phyloP scores from a whole-genome alignment of 2,888 invertebrate genomes.

The Anagyrus pseudococci region DNA sequence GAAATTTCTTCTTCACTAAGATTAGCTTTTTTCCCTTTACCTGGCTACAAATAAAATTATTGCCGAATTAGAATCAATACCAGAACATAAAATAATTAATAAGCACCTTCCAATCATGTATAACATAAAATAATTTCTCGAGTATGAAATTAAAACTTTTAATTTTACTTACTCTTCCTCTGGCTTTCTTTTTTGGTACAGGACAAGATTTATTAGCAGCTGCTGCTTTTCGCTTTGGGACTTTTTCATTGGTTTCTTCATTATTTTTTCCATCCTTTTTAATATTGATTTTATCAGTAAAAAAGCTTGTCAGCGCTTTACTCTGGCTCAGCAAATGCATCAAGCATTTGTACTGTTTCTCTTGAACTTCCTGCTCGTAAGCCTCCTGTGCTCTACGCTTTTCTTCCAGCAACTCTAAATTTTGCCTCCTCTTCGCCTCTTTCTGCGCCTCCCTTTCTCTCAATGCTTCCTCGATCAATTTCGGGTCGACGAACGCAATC shows the following conservation, averaged over 20 bases:
- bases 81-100: too few relatives aligned
- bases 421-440: not conserved
- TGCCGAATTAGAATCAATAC: too few relatives aligned
- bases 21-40: constrained; percentile 28
- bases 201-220: too few relatives aligned
- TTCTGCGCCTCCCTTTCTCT: not conserved
- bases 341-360: constrained; percentile 51
- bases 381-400: constrained; percentile 41
- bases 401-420: constrained; percentile 22
- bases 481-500: constrained; percentile 23
- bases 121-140: too few relatives aligned
- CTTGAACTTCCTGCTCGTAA: constrained; percentile 45
- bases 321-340: constrained; percentile 53
- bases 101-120: too few relatives aligned
- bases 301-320: constrained; percentile 49
- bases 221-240: not conserved
- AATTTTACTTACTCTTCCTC: too few relatives aligned
- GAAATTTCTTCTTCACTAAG: constrained; percentile 46
- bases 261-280: constrained; percentile 28
- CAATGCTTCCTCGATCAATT: not conserved
- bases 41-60: too few relatives aligned
- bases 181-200: too few relatives aligned
- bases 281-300: constrained; percentile 44
- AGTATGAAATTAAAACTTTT: too few relatives aligned
- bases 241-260: constrained; percentile 14